A percentile compares a stretch with the other conserved stretches of the same genome.
phyloP scores from a whole-genome alignment of 2,888 invertebrate species.

The Pseudanteris insignis region DNA sequence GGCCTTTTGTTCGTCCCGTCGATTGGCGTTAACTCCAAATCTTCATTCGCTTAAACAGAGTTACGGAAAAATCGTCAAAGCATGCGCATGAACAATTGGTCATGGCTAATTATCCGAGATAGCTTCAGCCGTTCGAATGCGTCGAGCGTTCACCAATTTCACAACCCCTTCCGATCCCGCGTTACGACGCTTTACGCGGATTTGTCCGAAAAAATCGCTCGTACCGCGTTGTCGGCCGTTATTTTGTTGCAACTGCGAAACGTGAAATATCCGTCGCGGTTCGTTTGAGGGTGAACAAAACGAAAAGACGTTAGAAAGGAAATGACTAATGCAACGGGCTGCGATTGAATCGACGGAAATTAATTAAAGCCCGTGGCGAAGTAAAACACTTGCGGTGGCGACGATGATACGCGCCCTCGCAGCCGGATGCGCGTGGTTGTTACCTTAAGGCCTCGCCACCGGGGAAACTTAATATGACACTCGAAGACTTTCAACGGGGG shows the following conservation, averaged over 20 bases:
- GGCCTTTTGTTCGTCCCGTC: slow-evolving; percentile 37
- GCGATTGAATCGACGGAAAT: slow-evolving; percentile 47
- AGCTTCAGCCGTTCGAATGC: no score
- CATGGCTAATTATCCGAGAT: no score
- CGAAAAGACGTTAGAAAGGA: slow-evolving; percentile 12
- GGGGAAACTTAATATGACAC: slow-evolving; percentile 9
- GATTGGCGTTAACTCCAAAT: no score
- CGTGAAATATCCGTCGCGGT: no score
- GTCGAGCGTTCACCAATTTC: no score
- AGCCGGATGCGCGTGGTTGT: slow-evolving; percentile 54
- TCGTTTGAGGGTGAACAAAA: not conserved
- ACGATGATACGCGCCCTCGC: slow-evolving; percentile 14
- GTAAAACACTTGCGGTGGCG: slow-evolving; percentile 43
- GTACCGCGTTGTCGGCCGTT: no score
- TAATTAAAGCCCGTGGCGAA: slow-evolving; percentile 48
- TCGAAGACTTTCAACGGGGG: slow-evolving; percentile 6
- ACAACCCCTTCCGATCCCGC: no score
- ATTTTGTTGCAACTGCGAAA: no score
- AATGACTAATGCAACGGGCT: slow-evolving; percentile 1
- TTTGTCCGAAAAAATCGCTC: no score
- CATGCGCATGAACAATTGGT: no score
- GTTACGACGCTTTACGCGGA: no score
- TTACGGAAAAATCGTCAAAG: slow-evolving; percentile 2
- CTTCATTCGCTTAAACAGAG: slow-evolving; percentile 2
- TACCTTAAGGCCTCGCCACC: slow-evolving; percentile 1